Evolutionary conservation across 2,888 invertebrate genomes (phyloP).

Genomic region (Andrena chrysosceles): DNA sequence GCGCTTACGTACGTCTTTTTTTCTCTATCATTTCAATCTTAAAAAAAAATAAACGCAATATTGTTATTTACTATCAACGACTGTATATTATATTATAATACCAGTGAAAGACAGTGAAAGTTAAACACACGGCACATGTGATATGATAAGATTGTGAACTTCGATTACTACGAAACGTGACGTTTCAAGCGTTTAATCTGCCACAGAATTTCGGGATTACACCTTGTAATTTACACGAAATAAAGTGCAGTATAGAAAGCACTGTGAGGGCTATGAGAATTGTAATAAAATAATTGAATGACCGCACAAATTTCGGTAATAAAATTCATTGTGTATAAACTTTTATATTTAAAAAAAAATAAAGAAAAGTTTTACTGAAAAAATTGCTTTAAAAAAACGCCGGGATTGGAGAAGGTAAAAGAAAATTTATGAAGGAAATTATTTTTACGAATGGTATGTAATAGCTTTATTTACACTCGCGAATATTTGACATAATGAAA

Average conservation of each 20-base stretch:
- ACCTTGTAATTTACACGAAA: too few relatives aligned
- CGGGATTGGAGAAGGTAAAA: too few relatives aligned
- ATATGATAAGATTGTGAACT: too few relatives aligned
- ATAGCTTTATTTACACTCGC: too few relatives aligned
- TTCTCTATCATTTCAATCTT: background rate
- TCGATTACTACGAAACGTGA: too few relatives aligned
- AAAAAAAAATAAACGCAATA: background rate
- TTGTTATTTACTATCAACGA: background rate
- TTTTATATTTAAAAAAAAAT: background rate
- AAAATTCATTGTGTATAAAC: background rate
- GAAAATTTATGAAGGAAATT: too few relatives aligned
- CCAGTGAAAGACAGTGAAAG: background rate
- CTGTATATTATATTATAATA: background rate
- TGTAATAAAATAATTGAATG: constrained; percentile 2
- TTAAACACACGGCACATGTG: too few relatives aligned
- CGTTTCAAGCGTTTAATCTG: too few relatives aligned
- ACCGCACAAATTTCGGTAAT: background rate
- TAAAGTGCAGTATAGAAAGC: background rate
- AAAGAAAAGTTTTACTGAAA: background rate
- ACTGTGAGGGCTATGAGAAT: background rate
- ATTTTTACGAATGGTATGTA: too few relatives aligned
- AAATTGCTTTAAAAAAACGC: background rate
- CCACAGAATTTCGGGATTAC: background rate
- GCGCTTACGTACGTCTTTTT: background rate
- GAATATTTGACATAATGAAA: too few relatives aligned